A percentile compares a stretch with the other conserved stretches of the same genome.
These are phyloP conservation scores for Gephyroberyx darwinii DNA, from an alignment of 2,797 vertebrate genomes.

Conservation along the genomic window DNA sequence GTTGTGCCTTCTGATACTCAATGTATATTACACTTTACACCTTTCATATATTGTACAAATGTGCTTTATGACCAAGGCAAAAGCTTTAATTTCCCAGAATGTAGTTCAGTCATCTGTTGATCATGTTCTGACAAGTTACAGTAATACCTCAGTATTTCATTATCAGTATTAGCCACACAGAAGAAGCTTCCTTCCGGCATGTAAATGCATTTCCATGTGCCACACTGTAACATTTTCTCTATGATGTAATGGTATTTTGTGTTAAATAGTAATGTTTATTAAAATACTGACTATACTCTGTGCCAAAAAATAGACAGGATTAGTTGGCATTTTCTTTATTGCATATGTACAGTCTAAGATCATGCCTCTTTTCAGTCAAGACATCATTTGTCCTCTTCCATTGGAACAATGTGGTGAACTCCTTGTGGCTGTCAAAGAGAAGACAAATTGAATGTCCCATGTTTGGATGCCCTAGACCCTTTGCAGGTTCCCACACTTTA, in stretches of 20 bases:
- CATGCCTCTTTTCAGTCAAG: conserved; percentile 32
- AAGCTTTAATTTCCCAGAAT: conserved; percentile 13
- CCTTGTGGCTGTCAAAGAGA: conserved; percentile 23
- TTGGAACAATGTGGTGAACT: conserved; percentile 32
- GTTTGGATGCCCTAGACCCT: neutral
- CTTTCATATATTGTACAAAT: conserved; percentile 17
- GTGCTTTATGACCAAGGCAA: conserved; percentile 10
- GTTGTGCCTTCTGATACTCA: conserved; percentile 49
- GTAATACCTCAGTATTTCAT: conserved; percentile 58
- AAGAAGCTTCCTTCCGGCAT: conserved; percentile 44
- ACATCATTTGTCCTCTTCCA: conserved; percentile 26
- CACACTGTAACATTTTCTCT: conserved; percentile 27
- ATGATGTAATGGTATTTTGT: conserved; percentile 7
- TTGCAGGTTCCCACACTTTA: neutral
- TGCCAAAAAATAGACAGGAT: conserved; percentile 27
- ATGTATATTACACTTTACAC: conserved; percentile 41
- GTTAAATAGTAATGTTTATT: conserved; percentile 20
- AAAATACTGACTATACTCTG: conserved; percentile 10
- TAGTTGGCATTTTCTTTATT: conserved; percentile 71
- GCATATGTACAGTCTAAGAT: conserved; percentile 68
- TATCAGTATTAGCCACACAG: conserved; percentile 41
- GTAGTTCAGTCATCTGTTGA: conserved; percentile 28
- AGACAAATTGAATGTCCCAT: conserved; percentile 28
- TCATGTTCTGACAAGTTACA: conserved; percentile 19
- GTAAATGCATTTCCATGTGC: conserved; percentile 26